phyloP scores from a whole-genome alignment of 2,797 vertebrate genomes.

The Arremon aurantiirostris region DNA sequence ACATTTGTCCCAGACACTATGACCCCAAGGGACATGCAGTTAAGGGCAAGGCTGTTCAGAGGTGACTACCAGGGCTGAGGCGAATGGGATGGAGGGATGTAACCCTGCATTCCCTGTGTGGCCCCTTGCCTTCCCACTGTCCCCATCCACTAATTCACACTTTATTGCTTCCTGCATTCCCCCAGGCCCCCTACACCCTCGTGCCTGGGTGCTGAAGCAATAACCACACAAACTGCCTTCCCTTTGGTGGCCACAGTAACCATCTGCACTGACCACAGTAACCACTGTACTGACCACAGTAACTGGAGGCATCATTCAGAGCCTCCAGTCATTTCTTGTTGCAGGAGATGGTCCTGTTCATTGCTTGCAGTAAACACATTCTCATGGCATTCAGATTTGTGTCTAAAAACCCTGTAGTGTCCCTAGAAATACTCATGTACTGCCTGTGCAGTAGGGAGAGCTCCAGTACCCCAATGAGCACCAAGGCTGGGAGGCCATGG shows the following conservation, averaged over 20 bases:
- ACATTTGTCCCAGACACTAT: background rate
- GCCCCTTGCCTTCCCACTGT: background rate
- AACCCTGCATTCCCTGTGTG: background rate
- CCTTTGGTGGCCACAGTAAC: background rate
- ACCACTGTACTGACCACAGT: background rate
- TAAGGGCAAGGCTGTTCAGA: background rate
- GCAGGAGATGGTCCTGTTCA: background rate
- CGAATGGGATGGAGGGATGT: fast-evolving
- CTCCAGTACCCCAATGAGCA: fast-evolving
- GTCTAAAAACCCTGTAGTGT: background rate
- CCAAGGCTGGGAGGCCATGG: background rate
- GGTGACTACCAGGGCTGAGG: background rate
- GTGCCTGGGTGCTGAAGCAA: background rate
- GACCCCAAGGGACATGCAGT: background rate
- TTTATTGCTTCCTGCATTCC: background rate
- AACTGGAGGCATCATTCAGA: background rate
- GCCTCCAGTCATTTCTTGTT: background rate
- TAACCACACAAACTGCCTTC: background rate
- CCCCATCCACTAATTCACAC: background rate
- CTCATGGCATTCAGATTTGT: background rate
- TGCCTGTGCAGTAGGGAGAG: background rate
- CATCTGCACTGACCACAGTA: background rate
- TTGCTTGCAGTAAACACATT: background rate
- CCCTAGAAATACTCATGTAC: background rate
- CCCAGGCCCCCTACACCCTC: background rate